Conservation (phyloP, 1,140 invertebrate genomes). For the Asobara japonica region DNA sequence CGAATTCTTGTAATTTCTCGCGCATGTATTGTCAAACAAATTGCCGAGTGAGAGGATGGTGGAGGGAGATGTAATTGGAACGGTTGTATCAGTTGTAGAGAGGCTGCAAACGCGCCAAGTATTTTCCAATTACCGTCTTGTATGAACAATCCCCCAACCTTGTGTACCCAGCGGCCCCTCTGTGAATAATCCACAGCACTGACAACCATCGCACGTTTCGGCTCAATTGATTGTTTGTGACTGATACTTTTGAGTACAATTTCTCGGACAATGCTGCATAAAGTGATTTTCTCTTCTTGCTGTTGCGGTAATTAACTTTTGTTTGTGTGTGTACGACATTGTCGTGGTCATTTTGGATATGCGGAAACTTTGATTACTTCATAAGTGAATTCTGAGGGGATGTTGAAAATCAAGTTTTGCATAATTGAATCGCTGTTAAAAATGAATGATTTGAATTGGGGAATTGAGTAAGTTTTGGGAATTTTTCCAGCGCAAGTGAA, state of each 20-base stretch:
- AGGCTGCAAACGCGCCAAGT: constrained; percentile 43
- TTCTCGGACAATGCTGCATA: neutral
- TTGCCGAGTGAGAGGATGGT: constrained; percentile 20
- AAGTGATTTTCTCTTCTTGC: neutral
- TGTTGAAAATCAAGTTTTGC: too few relatives aligned
- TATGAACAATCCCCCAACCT: constrained; percentile 45
- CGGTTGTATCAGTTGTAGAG: constrained; percentile 10
- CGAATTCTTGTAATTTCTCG: neutral
- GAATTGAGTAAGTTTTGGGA: too few relatives aligned
- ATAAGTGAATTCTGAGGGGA: too few relatives aligned
- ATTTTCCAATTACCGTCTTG: constrained; percentile 56
- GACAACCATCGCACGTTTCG: neutral
- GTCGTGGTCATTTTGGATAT: too few relatives aligned
- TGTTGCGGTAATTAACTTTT: neutral
- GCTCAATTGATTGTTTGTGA: neutral
- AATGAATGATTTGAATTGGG: too few relatives aligned
- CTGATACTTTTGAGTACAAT: neutral
- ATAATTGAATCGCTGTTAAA: too few relatives aligned
- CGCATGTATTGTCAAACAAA: constrained; percentile 31
- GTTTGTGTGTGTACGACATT: too few relatives aligned
- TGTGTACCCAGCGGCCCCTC: constrained; percentile 19
- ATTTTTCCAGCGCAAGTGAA: too few relatives aligned
- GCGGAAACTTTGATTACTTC: too few relatives aligned
- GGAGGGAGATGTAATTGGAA: constrained; percentile 8
- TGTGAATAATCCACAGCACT: neutral